phyloP scores from a whole-genome alignment of 2,797 vertebrate species.

The Dipus sagitta region DNA sequence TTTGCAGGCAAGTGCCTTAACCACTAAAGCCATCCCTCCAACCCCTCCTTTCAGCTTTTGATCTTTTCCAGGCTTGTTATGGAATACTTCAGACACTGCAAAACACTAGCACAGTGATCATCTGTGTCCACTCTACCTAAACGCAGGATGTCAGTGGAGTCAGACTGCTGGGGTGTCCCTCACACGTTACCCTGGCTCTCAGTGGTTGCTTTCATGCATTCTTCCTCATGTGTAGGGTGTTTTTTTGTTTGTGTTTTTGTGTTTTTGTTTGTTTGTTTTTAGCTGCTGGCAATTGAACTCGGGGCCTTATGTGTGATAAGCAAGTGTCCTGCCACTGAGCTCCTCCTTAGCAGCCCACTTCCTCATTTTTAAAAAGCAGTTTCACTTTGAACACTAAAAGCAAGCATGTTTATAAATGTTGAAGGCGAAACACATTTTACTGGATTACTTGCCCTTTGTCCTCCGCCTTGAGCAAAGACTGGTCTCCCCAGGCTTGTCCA shows the following conservation, averaged over 20 bases:
- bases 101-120: not conserved
- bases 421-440: conserved; percentile 30
- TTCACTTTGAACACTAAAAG: conserved; percentile 6
- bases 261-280: too few species aligned
- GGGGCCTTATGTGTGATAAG: not conserved
- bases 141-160: not conserved
- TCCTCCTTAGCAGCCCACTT: not conserved
- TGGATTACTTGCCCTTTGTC: conserved; percentile 38
- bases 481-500: conserved; percentile 22
- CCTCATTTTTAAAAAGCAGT: conserved; percentile 15
- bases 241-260: not conserved
- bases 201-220: not conserved
- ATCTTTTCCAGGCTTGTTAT: not conserved
- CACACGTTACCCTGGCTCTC: not conserved
- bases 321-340: not conserved
- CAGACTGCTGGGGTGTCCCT: not conserved
- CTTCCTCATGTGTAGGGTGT: not conserved
- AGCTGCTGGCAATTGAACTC: not conserved
- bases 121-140: not conserved
- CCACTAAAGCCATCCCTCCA: too few species aligned
- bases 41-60: not conserved
- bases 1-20: too few species aligned
- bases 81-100: not conserved
- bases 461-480: not conserved
- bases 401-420: not conserved